A percentile compares a stretch with the other conserved stretches of the same genome.
Conservation (phyloP, 2,888 invertebrate genomes). For the Panzeria rudis region DNA sequence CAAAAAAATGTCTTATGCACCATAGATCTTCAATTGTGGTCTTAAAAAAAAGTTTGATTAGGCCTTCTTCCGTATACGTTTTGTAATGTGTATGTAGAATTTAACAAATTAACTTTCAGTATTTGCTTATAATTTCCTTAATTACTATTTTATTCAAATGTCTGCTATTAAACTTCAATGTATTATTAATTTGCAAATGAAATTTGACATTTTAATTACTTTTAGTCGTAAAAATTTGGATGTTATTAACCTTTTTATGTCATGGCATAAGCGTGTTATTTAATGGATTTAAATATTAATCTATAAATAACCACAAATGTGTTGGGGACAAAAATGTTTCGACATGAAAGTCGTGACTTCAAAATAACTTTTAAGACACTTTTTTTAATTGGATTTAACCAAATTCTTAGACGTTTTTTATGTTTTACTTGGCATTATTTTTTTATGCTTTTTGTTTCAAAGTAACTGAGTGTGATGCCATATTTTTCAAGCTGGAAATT, state of each 20-base stretch:
- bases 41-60: no score
- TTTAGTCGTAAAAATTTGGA: not conserved
- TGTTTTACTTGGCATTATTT: not conserved
- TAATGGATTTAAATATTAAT: not conserved
- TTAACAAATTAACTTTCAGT: no score
- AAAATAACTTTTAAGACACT: slow-evolving; percentile 10
- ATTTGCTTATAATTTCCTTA: not conserved
- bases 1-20: no score
- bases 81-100: no score
- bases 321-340: not conserved
- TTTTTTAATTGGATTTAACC: slow-evolving; percentile 1
- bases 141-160: not conserved
- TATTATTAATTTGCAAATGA: slow-evolving; percentile 8
- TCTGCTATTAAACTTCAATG: not conserved
- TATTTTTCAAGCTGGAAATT: not conserved
- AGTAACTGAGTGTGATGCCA: not conserved
- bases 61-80: no score
- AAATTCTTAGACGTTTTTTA: not conserved
- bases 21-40: no score
- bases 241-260: slow-evolving; percentile 36
- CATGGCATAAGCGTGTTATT: slow-evolving; percentile 19
- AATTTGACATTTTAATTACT: slow-evolving; percentile 14
- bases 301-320: not conserved
- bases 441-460: not conserved
- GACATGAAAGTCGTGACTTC: slow-evolving; percentile 34